Percentiles rank a stretch among this genome's conserved stretches.
phyloP scores from a whole-genome alignment of 2,797 vertebrate genomes.

The Cyprinodon diabolis region DNA sequence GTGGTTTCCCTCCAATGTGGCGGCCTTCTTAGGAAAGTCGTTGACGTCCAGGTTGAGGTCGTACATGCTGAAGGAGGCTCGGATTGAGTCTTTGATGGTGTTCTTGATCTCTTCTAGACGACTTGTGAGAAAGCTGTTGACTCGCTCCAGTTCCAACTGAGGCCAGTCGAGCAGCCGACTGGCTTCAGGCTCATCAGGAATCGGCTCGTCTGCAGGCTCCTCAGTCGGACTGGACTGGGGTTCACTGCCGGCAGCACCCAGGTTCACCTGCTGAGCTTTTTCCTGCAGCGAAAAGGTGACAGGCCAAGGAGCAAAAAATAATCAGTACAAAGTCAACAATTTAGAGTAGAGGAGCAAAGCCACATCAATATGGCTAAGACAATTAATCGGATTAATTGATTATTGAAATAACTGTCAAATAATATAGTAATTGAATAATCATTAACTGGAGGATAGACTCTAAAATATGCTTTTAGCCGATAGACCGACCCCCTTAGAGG shows the following conservation, averaged over 20 bases:
- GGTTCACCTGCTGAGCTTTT: slow-evolving; percentile 85
- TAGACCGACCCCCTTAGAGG: too few relatives aligned
- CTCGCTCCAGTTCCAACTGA: slow-evolving; percentile 92
- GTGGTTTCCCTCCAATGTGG: slow-evolving; percentile 90
- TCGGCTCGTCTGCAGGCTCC: slow-evolving; percentile 65
- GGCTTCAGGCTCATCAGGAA: slow-evolving; percentile 75
- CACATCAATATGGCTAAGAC: too few relatives aligned
- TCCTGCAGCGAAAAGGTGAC: slow-evolving; percentile 74
- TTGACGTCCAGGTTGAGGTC: slow-evolving; percentile 96
- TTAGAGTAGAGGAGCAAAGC: background rate
- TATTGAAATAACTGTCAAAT: too few relatives aligned
- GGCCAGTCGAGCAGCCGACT: slow-evolving; percentile 92
- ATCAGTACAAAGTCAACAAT: background rate
- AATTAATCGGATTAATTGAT: too few relatives aligned
- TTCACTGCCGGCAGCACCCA: slow-evolving; percentile 72
- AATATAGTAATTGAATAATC: too few relatives aligned
- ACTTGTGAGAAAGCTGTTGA: slow-evolving; percentile 97
- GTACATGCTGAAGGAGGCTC: slow-evolving; percentile 94
- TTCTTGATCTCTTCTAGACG: slow-evolving; percentile 98
- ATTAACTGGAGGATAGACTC: too few relatives aligned
- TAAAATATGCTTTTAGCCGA: too few relatives aligned
- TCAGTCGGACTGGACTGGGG: slow-evolving; percentile 65
- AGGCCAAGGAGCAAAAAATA: background rate
- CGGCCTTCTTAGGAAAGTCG: slow-evolving; percentile 94
- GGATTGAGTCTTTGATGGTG: slow-evolving; percentile 97